Conservation (phyloP, 1,140 invertebrate species). For the Papilio glaucus region DNA sequence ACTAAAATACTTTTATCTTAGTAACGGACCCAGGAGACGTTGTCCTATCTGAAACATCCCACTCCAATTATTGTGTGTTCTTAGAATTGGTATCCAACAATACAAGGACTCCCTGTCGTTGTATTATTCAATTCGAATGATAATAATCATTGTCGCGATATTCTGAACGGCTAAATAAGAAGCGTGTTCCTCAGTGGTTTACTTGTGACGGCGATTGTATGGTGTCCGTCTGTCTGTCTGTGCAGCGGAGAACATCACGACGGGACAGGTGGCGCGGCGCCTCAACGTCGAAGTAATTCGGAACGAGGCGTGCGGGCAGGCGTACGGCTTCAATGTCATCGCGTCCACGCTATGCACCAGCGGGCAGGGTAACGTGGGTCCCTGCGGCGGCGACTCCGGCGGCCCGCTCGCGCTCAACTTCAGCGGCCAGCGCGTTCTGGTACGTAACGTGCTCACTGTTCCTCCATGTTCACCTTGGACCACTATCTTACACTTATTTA, state of each 20-base stretch:
- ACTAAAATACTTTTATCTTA: too few relatives aligned
- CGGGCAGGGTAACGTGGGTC: conserved; percentile 27
- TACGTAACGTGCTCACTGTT: background rate
- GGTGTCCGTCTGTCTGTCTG: background rate
- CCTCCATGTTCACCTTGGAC: background rate
- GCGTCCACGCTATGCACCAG: conserved; percentile 35
- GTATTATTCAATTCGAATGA: too few relatives aligned
- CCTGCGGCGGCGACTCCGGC: conserved; percentile 34
- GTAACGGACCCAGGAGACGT: too few relatives aligned
- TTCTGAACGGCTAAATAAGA: background rate
- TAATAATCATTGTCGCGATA: background rate
- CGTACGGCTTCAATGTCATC: conserved; percentile 31
- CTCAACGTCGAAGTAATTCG: conserved; percentile 26
- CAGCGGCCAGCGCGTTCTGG: conserved; percentile 28
- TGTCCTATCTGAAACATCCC: too few relatives aligned
- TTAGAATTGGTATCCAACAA: background rate
- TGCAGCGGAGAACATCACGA: conserved; percentile 26
- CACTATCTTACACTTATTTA: too few relatives aligned
- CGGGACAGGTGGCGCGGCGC: conserved; percentile 16
- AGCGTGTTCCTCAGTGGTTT: background rate
- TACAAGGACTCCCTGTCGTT: background rate
- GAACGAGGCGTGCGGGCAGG: conserved; percentile 27
- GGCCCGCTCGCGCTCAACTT: conserved; percentile 21
- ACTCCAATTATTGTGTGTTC: too few relatives aligned
- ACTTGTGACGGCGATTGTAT: background rate